A percentile compares a stretch with the other conserved stretches of the same genome.
phyloP scores from a whole-genome alignment of 1,140 invertebrate genomes.

The Neelides sp. region DNA sequence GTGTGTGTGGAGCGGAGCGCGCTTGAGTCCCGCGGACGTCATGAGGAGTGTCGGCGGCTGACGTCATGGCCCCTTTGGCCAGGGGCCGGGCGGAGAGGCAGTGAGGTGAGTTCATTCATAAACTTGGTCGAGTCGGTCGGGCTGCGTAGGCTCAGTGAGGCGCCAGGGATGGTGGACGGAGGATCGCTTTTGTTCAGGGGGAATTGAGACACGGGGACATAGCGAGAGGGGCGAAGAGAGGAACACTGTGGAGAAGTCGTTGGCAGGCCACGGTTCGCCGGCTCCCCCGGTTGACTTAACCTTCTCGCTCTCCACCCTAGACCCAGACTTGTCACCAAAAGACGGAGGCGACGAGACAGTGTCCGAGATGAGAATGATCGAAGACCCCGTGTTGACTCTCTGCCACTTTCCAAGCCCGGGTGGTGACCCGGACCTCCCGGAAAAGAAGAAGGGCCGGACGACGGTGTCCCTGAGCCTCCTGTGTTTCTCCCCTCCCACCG shows the following conservation, averaged over 20 bases:
- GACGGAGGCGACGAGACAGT: conserved; percentile 17
- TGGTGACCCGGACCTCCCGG: conserved; percentile 29
- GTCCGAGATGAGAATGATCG: conserved; percentile 32
- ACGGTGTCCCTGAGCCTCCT: conserved; percentile 30
- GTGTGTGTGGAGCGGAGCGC: conserved; percentile 9
- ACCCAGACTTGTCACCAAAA: conserved; percentile 25
- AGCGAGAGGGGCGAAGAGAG: background rate
- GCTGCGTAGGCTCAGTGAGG: conserved; percentile 27
- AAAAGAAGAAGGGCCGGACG: conserved; percentile 29
- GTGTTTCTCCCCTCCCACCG: conserved; percentile 31
- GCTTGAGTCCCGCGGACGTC: conserved; percentile 22
- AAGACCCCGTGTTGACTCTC: conserved; percentile 32
- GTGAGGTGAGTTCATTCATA: conserved; percentile 30
- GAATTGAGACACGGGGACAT: no score
- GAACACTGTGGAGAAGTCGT: conserved; percentile 30
- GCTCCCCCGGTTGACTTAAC: conserved; percentile 25
- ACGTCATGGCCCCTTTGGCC: conserved; percentile 28
- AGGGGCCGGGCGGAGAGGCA: conserved; percentile 15
- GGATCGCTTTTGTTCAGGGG: no score
- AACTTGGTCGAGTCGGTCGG: conserved; percentile 20
- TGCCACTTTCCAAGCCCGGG: conserved; percentile 31
- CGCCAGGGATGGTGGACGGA: no score
- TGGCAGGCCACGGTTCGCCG: conserved; percentile 20
- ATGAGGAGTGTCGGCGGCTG: conserved; percentile 13
- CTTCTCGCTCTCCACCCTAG: conserved; percentile 24